A percentile compares a stretch with the other conserved stretches of the same genome.
These are phyloP conservation scores for Drosophila lacteicornis DNA, from an alignment of 1,140 invertebrate species.

Conservation along the genomic window DNA sequence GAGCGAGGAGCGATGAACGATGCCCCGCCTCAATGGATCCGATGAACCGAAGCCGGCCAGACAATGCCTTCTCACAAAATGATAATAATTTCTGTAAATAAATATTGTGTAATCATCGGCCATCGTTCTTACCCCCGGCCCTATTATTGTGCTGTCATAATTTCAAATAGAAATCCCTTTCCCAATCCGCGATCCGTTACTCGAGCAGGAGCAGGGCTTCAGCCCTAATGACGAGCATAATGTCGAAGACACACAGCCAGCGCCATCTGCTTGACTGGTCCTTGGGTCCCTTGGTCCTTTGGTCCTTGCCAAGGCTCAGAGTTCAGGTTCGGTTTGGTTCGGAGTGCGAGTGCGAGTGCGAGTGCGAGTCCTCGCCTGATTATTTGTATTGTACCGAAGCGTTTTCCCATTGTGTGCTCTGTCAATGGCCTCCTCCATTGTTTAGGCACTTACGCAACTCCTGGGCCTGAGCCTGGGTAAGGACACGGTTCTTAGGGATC, in stretches of 20 bases:
- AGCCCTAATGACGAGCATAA: slow-evolving; percentile 69
- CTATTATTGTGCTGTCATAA: slow-evolving; percentile 74
- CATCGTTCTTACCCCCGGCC: slow-evolving; percentile 34
- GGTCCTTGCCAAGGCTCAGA: slow-evolving; percentile 24
- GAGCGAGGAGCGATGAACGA: slow-evolving; percentile 15
- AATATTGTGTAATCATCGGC: slow-evolving; percentile 76
- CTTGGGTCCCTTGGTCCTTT: not conserved
- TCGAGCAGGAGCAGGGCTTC: slow-evolving; percentile 31
- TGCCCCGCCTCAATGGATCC: slow-evolving; percentile 30
- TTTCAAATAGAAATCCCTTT: slow-evolving; percentile 68
- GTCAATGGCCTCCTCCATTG: slow-evolving; percentile 63
- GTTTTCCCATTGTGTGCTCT: slow-evolving; percentile 46
- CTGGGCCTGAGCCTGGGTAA: slow-evolving; percentile 39
- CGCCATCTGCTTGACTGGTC: slow-evolving; percentile 59
- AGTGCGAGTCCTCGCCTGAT: slow-evolving; percentile 21
- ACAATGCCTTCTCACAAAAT: slow-evolving; percentile 62
- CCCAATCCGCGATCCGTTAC: slow-evolving; percentile 56
- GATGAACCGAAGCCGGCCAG: slow-evolving; percentile 9
- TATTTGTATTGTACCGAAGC: slow-evolving; percentile 63
- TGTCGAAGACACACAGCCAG: slow-evolving; percentile 59
- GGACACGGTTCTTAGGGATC: slow-evolving; percentile 12
- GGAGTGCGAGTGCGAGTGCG: slow-evolving; percentile 22
- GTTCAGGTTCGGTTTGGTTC: not conserved
- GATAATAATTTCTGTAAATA: slow-evolving; percentile 78
- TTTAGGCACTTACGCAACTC: slow-evolving; percentile 75